These are phyloP conservation scores for Macrostomum lignano DNA, from an alignment of 1,140 invertebrate genomes.

Conservation along the genomic window DNA sequence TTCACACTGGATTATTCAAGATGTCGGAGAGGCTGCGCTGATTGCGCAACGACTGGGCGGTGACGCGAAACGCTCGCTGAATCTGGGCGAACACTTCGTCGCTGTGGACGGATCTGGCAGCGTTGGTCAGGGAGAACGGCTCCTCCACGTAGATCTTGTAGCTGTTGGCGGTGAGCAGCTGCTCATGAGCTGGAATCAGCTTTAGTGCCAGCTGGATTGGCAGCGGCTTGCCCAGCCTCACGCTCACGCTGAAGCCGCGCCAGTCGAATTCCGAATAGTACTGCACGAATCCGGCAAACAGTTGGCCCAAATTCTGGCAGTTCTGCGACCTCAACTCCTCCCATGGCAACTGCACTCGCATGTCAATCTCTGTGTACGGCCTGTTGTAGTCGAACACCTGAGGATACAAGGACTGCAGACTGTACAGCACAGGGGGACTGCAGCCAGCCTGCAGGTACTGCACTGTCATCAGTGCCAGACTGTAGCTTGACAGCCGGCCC, in stretches of 20 bases:
- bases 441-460: constrained; percentile 71
- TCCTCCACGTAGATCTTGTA: constrained; percentile 1
- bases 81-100: neutral
- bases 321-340: constrained; percentile 35
- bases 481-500: constrained; percentile 80
- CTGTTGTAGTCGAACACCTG: constrained; percentile 29
- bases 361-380: constrained; percentile 33
- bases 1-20: no score
- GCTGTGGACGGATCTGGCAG: neutral
- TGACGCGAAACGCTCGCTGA: neutral
- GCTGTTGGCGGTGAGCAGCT: neutral
- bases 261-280: constrained; percentile 40
- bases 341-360: constrained; percentile 36
- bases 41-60: neutral
- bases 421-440: constrained; percentile 50
- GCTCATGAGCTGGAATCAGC: neutral
- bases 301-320: constrained; percentile 45
- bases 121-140: constrained; percentile 1
- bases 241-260: neutral
- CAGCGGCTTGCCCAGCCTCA: neutral
- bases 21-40: neutral
- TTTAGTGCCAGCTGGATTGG: neutral
- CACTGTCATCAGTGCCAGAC: constrained; percentile 75
- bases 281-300: constrained; percentile 55
- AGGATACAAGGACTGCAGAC: constrained; percentile 43